These are phyloP conservation scores for Brachymystax lenok DNA, from an alignment of 2,797 vertebrate genomes.

Conservation along the genomic window DNA sequence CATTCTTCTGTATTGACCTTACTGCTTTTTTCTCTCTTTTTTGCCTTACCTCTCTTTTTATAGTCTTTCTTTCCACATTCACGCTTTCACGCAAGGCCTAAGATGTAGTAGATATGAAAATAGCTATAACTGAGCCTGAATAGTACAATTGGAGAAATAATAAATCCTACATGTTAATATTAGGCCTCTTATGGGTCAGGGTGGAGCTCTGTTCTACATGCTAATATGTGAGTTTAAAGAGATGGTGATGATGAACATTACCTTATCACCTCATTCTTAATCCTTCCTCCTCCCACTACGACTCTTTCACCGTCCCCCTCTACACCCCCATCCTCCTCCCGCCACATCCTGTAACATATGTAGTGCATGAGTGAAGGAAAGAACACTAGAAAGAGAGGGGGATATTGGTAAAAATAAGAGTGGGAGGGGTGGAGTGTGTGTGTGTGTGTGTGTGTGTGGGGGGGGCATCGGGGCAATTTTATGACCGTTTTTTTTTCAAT, in stretches of 20 bases:
- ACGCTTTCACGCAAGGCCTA: neutral
- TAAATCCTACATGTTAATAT: neutral
- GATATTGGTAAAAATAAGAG: conserved; percentile 15
- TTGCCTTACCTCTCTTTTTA: conserved; percentile 19
- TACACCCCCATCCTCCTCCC: conserved; percentile 6
- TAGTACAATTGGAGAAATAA: neutral
- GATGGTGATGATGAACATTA: neutral
- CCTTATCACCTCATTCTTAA: neutral
- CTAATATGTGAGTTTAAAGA: neutral
- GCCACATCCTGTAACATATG: conserved; percentile 12
- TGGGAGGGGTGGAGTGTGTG: neutral
- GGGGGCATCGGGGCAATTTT: neutral
- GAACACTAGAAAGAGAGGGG: conserved; percentile 2
- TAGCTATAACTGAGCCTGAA: neutral
- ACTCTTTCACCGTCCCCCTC: neutral
- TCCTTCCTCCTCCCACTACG: neutral
- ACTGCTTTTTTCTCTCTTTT: neutral
- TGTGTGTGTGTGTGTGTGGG: neutral
- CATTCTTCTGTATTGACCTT: neutral
- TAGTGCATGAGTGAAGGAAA: neutral
- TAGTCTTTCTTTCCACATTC: neutral
- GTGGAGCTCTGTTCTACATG: neutral
- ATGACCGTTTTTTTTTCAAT: too few species aligned
- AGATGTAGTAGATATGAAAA: neutral
- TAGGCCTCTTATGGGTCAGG: neutral